Percentiles rank a stretch among this genome's conserved stretches.
Conservation (phyloP, 2,797 vertebrate species). For the Sebastes nivosus region DNA sequence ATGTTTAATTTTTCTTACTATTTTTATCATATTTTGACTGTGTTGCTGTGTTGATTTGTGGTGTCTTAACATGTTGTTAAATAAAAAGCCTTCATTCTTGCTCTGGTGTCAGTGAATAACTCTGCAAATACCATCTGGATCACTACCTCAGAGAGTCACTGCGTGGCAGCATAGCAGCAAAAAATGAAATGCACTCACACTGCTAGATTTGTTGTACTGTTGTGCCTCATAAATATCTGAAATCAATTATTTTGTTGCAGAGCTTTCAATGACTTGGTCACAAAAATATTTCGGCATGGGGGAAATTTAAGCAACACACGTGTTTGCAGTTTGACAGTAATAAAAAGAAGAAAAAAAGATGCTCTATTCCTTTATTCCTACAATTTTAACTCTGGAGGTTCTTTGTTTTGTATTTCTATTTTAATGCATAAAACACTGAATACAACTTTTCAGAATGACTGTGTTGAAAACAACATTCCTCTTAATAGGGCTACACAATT, state of each 20-base stretch:
- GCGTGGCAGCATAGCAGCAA: slow-evolving; percentile 58
- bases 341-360: not conserved
- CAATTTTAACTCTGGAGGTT: not conserved
- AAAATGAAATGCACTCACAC: not conserved
- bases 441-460: not conserved
- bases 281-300: not conserved
- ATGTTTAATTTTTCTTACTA: not conserved
- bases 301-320: not conserved
- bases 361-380: not conserved
- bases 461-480: not conserved
- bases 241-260: not conserved
- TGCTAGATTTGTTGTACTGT: not conserved
- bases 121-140: not conserved
- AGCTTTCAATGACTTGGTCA: not conserved
- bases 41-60: not conserved
- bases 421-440: not conserved
- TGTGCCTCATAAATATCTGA: not conserved
- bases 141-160: slow-evolving; percentile 17
- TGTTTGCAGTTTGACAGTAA: not conserved
- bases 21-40: not conserved
- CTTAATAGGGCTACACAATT: not conserved
- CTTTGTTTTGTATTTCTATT: not conserved
- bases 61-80: not conserved
- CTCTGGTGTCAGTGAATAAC: not conserved
- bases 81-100: slow-evolving; percentile 20